Evolutionary conservation across 2,797 vertebrate genomes (phyloP).

Genomic region (Poecilia picta): DNA sequence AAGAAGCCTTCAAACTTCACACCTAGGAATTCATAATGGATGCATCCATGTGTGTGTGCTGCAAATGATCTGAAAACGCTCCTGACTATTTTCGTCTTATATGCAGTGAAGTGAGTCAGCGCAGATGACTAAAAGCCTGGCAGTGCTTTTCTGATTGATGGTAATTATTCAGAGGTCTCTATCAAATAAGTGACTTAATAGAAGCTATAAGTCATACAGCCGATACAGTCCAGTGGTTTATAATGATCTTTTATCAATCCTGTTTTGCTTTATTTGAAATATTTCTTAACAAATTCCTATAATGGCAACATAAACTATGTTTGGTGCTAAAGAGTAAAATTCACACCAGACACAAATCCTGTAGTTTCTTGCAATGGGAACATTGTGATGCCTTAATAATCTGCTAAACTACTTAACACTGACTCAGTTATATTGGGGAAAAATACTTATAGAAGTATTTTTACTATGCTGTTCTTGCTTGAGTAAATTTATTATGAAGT

Average conservation of each 20-base stretch:
- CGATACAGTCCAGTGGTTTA: neutral
- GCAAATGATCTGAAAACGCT: neutral
- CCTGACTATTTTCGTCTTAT: neutral
- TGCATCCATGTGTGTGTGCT: neutral
- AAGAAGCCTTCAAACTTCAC: neutral
- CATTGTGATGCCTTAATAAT: neutral
- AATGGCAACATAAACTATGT: neutral
- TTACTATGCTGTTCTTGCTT: too few species aligned
- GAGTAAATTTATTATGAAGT: too few species aligned
- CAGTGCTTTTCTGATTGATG: neutral
- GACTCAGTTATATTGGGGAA: too few species aligned
- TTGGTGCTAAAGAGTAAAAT: neutral
- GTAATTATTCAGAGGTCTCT: neutral
- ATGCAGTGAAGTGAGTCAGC: neutral
- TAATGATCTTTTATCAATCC: neutral
- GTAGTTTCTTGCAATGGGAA: neutral
- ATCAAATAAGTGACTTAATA: constrained; percentile 4
- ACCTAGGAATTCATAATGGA: neutral
- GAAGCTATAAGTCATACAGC: neutral
- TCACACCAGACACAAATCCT: neutral
- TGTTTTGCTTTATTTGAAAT: neutral
- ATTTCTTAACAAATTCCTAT: neutral
- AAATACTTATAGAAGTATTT: too few species aligned
- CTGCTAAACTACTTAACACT: too few species aligned
- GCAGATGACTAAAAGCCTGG: constrained; percentile 1